Conservation (phyloP, 2,113 vertebrate species). For the Guaruba guarouba region DNA sequence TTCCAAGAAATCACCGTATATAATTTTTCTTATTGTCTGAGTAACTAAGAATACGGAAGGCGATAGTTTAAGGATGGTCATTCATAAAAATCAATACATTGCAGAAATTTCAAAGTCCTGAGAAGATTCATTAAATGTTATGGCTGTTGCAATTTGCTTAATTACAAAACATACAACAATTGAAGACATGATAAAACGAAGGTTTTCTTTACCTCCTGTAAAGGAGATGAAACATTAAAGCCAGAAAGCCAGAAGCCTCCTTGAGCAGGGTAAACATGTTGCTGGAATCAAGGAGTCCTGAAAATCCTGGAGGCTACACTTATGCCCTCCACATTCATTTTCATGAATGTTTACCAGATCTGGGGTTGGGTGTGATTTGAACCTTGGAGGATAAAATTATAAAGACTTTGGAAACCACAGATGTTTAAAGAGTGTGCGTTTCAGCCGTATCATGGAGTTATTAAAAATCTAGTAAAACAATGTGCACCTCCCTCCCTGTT, state of each 20-base stretch:
- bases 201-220: neutral
- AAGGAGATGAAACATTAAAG: neutral
- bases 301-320: neutral
- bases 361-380: neutral
- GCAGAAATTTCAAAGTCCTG: neutral
- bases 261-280: neutral
- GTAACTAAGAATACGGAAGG: neutral
- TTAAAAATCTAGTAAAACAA: neutral
- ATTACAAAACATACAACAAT: neutral
- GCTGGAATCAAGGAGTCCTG: neutral
- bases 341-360: neutral
- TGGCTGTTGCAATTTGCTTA: neutral
- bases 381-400: neutral
- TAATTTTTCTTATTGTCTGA: neutral
- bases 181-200: neutral
- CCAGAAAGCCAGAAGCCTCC: neutral
- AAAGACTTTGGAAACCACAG: neutral
- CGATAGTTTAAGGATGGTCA: neutral
- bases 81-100: neutral
- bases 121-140: neutral
- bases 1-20: neutral
- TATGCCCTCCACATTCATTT: neutral
- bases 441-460: neutral
- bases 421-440: neutral
- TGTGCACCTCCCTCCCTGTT: neutral